Evolutionary conservation across 2,113 vertebrate genomes (phyloP), one percentile per base, ranked within the genome.

Genomic region (Hassar affinis): DNA sequence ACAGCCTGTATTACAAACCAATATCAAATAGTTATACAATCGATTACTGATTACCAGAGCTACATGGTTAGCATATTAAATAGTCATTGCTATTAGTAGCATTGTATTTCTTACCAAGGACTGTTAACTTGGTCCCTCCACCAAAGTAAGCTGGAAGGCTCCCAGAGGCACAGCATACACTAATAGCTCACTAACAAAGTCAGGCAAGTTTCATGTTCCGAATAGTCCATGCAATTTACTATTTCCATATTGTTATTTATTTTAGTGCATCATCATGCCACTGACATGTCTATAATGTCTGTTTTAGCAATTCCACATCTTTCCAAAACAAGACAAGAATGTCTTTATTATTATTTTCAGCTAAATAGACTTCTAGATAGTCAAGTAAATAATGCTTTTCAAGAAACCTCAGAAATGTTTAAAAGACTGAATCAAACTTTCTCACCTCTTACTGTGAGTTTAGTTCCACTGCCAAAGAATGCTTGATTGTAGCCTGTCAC

Each of bases 381-480:
- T 54, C 10, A 33, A 33, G 10, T 20, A 18, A 20, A 51, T 52
- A 33, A 75, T 9, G 6, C 4, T 27, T 76, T 74, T 76, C 30
- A 56, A 25, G 49, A 35, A 76, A 33, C 49, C 27, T 54, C 4
- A 30, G n/a, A 52, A 76, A 52, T 54, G 10, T 33, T 56, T 35
- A 77, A 77, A 38, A 15, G 25, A 49, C 25, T 49, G 6, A 72
- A 30, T 74, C 14, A 51, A 49, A 77, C 47, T 84, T 74, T 87
- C 88, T 90, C 88, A 93, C 87, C 88, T 51, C 88, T 30, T 25
- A 84, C 85, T 0, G 82, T 88, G 11, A 94, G 84, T 17, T 72
- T 88, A 25, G 85, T 91, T 59, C 93, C 84, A 47, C 88, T 17
- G 78, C 92, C 88, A 1, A 93, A 95, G 86, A 64, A 86, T 14